phyloP scores from a whole-genome alignment of 2,888 invertebrate species.

The Meta bourneti region DNA sequence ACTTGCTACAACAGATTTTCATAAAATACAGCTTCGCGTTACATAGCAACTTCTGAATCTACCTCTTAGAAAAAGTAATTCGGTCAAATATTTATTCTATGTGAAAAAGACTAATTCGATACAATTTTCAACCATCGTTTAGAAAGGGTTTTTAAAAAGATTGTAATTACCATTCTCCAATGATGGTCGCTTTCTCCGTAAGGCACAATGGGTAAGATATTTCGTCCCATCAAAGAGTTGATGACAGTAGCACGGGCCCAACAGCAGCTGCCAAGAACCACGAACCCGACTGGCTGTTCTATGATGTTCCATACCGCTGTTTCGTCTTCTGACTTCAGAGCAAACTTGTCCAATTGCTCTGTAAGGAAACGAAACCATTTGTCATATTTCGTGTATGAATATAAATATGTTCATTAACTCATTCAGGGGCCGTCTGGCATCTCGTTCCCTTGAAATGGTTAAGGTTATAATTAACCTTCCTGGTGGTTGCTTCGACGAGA shows the following conservation, averaged over 20 bases:
- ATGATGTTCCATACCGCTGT: constrained; percentile 70
- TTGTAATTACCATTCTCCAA: constrained; percentile 70
- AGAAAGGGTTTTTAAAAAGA: too few relatives aligned
- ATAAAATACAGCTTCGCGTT: too few relatives aligned
- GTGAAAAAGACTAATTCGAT: too few relatives aligned
- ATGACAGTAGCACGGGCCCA: constrained; percentile 66
- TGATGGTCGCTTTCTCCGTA: constrained; percentile 58
- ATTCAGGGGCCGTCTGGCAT: too few relatives aligned
- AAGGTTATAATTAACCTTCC: too few relatives aligned
- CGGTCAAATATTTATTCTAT: too few relatives aligned
- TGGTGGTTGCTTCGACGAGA: too few relatives aligned
- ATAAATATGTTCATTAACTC: neutral
- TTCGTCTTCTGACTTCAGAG: constrained; percentile 70
- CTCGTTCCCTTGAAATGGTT: too few relatives aligned
- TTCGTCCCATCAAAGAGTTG: constrained; percentile 65
- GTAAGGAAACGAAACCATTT: neutral
- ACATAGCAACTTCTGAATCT: too few relatives aligned
- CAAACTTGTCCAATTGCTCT: constrained; percentile 74
- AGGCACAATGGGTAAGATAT: constrained; percentile 67
- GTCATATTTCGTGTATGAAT: neutral
- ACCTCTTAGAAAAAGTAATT: too few relatives aligned
- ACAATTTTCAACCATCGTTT: too few relatives aligned
- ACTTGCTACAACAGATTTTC: too few relatives aligned
- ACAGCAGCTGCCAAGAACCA: constrained; percentile 70
- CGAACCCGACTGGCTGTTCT: constrained; percentile 73